Conservation (phyloP, 2,797 vertebrate genomes). For the Gambelia wislizenii region DNA sequence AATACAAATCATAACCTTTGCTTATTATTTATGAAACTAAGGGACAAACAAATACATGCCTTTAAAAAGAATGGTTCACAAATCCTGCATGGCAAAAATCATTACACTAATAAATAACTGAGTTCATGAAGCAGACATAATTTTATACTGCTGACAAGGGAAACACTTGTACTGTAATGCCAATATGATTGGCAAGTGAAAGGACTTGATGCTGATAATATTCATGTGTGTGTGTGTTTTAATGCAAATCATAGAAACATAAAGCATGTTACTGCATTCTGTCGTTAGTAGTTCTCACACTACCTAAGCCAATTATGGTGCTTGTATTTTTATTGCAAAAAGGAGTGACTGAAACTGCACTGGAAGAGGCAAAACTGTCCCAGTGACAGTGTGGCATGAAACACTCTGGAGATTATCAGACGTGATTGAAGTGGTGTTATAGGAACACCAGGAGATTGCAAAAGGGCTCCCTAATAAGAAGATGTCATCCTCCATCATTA, state of each 20-base stretch:
- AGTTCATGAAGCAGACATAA: constrained; percentile 11
- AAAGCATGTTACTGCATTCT: neutral
- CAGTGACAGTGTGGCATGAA: neutral
- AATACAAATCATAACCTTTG: neutral
- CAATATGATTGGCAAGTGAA: neutral
- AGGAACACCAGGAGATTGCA: no score
- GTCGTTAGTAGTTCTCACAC: neutral
- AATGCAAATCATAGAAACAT: constrained; percentile 31
- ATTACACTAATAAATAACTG: constrained; percentile 33
- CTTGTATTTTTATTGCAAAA: constrained; percentile 18
- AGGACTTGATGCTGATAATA: neutral
- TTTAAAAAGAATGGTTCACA: constrained; percentile 23
- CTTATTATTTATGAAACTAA: constrained; percentile 36
- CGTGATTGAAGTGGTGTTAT: no score
- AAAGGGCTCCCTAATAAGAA: no score
- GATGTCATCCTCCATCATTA: no score
- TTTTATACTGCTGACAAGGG: constrained; percentile 8
- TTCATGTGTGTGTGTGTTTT: neutral
- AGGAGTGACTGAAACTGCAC: constrained; percentile 51
- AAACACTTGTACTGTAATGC: constrained; percentile 1
- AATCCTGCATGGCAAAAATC: constrained; percentile 12
- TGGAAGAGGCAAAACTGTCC: constrained; percentile 30
- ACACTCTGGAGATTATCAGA: no score
- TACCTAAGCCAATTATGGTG: neutral
- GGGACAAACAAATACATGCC: constrained; percentile 9